phyloP scores from a whole-genome alignment of 2,797 vertebrate genomes.

The Lagorchestes hirsutus region DNA sequence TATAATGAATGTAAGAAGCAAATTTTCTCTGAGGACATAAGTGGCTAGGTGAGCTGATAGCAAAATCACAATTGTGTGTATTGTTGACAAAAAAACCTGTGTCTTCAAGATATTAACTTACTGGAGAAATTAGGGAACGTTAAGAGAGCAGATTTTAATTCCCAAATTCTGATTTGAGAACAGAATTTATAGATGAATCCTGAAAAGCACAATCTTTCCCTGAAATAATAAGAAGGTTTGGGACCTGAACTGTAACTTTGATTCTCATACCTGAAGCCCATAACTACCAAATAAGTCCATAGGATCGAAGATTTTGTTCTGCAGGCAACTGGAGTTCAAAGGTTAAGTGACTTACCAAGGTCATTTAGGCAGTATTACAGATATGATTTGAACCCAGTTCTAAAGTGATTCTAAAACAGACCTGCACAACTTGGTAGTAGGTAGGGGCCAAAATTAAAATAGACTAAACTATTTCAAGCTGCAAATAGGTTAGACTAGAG shows the following conservation, averaged over 20 bases:
- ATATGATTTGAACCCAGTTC: not conserved
- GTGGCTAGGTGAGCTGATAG: not conserved
- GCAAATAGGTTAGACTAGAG: too few species aligned
- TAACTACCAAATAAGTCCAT: not conserved
- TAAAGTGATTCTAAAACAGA: too few species aligned
- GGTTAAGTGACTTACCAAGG: not conserved
- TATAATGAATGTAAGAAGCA: not conserved
- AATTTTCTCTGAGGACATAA: not conserved
- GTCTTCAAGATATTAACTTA: not conserved
- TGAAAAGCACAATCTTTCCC: not conserved
- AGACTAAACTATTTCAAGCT: too few species aligned
- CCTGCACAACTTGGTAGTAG: too few species aligned
- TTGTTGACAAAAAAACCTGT: not conserved
- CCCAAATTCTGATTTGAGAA: not conserved
- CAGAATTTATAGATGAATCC: not conserved
- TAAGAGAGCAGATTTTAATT: not conserved
- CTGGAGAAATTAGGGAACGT: not conserved
- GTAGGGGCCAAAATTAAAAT: too few species aligned
- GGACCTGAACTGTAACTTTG: not conserved
- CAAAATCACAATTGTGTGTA: not conserved
- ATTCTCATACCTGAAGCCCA: not conserved
- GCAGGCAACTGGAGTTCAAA: not conserved
- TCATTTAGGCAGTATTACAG: too few species aligned
- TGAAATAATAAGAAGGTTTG: not conserved
- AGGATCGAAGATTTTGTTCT: not conserved